Evolutionary conservation across 2,113 vertebrate species (phyloP).

Genomic region (Smithornis capensis): DNA sequence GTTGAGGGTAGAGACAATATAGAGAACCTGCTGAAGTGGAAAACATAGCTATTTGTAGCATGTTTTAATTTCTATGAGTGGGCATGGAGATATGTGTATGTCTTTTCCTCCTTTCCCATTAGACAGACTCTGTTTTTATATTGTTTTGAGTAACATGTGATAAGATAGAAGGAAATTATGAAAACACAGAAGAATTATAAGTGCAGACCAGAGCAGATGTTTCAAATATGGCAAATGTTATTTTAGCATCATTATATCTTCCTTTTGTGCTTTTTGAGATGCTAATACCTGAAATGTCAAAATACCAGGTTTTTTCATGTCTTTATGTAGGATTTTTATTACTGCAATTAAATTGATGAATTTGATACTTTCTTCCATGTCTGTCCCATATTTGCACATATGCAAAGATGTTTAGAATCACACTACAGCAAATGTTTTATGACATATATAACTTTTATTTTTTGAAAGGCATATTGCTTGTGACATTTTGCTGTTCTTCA

Average conservation of each 20-base stretch:
- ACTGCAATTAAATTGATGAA: neutral
- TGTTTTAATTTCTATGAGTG: neutral
- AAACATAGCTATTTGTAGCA: neutral
- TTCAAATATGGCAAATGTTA: slow-evolving; percentile 7
- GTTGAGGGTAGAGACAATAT: neutral
- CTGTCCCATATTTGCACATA: neutral
- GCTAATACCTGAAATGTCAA: neutral
- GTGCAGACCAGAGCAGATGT: slow-evolving; percentile 19
- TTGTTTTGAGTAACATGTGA: neutral
- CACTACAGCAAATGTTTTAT: neutral
- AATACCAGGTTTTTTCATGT: neutral
- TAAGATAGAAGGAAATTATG: neutral
- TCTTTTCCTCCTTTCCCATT: neutral
- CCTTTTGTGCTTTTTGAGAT: neutral
- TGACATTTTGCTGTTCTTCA: neutral
- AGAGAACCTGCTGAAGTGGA: neutral
- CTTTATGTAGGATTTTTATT: neutral
- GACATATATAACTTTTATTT: neutral
- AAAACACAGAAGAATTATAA: neutral
- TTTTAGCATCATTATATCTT: slow-evolving; percentile 8
- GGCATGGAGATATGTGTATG: fast-evolving
- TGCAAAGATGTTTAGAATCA: neutral
- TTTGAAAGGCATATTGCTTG: neutral
- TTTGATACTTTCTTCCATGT: neutral
- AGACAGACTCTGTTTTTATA: neutral